Base-by-base conservation (phyloP, 30 jellyfish, hydroid and myxozoan species). In the Hydractinia symbiolongicarpus region DNA sequence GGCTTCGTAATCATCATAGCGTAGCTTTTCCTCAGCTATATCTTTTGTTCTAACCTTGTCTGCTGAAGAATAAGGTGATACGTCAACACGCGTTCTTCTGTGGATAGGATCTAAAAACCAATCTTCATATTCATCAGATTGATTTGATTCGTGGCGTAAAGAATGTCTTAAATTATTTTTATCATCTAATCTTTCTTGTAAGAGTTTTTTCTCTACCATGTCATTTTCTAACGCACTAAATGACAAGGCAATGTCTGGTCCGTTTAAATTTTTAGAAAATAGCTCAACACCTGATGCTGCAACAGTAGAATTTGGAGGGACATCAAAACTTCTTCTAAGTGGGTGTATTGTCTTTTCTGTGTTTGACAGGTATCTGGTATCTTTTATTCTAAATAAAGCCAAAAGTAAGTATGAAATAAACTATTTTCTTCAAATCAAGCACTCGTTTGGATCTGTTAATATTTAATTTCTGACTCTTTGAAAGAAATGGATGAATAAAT, bases 91-190 rank as follows among this genome's bases (percentile, higher is more conserved):
- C n/a, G 13, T 54, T 14, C 86, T 86, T 21, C 95, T 82, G 53
- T 86, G 89, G 9, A 79, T 50, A 9, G 95, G 95, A 55, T 82
- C 76, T 49, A 81, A 15, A 61, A 68, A 86, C 95, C 95, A 86
- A 4, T 50, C 73, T 15, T 16, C 49, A 50, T 66, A 44, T 30
- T 30, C 44, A 30, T 30, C 44, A 30, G 44, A 30, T 0, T 30
- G 44, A 30, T 30, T 30, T 30, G 44, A 30, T 30, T 30, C 44
- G 44, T 30, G 2, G 44, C 44, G 44, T 30, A 30, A 30, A 30
- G 44, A 30, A 30, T 30, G 44, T 30, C 44, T 30, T 30, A 30
- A 30, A 30, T 30, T 30, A 30, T 30, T 30, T 0, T 30, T 30
- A 30, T 30, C 44, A 30, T 30, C 44, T 30, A 30, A 30, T 30